Base-by-base conservation (phyloP, 2,113 vertebrate genomes). In the Antigone vipio region DNA sequence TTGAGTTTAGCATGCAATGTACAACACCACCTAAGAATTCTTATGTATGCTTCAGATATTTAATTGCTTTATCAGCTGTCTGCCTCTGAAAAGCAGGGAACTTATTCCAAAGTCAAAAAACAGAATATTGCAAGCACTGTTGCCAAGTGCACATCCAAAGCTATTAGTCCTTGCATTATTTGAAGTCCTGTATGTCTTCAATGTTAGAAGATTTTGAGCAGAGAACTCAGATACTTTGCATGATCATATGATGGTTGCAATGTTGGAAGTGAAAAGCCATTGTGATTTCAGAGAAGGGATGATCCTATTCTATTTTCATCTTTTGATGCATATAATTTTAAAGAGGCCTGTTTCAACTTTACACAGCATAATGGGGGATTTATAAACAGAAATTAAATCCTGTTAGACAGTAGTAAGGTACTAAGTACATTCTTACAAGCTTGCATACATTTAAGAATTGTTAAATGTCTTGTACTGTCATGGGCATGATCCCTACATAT, bases 51-150 rank as follows among this genome's bases (percentile, higher is more conserved):
- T 88, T 92, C 67, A 55, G 58, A 62, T 76, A 47, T 58, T 71
- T 84, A 86, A 92, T 95, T 88, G 42, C 52, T 94, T 93, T 94
- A 88, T 95, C 89, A 93, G 44, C 75, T 96, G 71, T 53, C 15
- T 67, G 22, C 34, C 23, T 85, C 74, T 81, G 47, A 95, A 95
- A 93, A 64, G 19, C 13, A 10, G 12, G 19, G 40, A 72, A 66
- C 30, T 52, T 59, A 58, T n/a, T 92, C 56, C 60, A 56, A 59
- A 91, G 18, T 53, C 80, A 75, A 77, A 72, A n/a, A 27, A 38
- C 32, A 78, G 34, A 79, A 69, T 76, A 50, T 38, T 94, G 62
- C 53, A 73, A 89, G 30, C 50, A 60, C 9, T 12, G 14, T 16
- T 87, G 38, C 56, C 85, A 85, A 75, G 6, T 58, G 44, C 21